Percentiles rank a stretch among this genome's conserved stretches.
These are phyloP conservation scores for Acridotheres tristis DNA, from an alignment of 2,797 vertebrate genomes.

Conservation along the genomic window DNA sequence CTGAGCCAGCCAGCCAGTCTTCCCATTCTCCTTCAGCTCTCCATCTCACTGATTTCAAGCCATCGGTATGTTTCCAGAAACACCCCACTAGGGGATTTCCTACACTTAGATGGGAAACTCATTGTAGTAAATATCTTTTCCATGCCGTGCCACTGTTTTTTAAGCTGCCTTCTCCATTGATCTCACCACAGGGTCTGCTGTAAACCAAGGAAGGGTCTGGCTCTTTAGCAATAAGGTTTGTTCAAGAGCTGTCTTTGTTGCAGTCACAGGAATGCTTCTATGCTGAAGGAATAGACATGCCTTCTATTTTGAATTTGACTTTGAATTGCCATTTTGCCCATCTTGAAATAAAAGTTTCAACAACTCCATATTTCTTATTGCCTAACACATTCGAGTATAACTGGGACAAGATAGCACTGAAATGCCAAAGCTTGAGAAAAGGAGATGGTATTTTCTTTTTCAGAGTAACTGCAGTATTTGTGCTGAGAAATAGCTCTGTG, in stretches of 20 bases:
- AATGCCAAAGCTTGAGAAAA: constrained; percentile 3
- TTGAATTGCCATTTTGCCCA: constrained; percentile 11
- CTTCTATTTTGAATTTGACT: constrained; percentile 39
- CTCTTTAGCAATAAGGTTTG: background rate
- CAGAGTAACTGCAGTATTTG: background rate
- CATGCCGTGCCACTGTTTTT: background rate
- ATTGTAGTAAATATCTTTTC: background rate
- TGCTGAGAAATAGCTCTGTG: background rate
- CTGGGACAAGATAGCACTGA: constrained; percentile 16
- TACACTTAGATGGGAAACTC: background rate
- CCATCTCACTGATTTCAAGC: background rate
- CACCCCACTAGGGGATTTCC: background rate
- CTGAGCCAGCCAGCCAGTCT: background rate
- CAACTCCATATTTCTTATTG: constrained; percentile 18
- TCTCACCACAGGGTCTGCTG: background rate
- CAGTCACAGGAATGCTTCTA: background rate
- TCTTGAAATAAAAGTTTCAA: constrained; percentile 46
- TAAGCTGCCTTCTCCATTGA: background rate
- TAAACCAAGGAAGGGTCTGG: background rate
- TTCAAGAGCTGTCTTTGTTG: background rate
- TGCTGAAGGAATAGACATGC: background rate
- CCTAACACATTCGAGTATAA: constrained; percentile 22
- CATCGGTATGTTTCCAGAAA: background rate
- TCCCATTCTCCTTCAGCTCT: fast-evolving
- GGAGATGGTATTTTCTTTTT: background rate